These are phyloP conservation scores for Crax fasciolata DNA, from an alignment of 2,797 vertebrate species.

Conservation along the genomic window DNA sequence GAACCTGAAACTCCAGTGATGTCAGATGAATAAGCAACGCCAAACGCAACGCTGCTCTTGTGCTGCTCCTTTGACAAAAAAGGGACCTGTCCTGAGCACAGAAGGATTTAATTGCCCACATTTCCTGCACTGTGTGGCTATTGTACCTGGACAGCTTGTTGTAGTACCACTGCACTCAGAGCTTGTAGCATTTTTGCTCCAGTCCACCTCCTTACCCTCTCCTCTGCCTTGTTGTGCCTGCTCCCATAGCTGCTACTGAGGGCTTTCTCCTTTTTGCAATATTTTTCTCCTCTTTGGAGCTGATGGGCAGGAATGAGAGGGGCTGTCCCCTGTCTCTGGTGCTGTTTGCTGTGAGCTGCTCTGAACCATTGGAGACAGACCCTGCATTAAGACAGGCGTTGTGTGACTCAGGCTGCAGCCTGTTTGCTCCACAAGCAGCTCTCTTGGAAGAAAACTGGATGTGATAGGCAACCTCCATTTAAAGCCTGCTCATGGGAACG, in stretches of 20 bases:
- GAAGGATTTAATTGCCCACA: background rate
- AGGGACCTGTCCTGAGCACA: background rate
- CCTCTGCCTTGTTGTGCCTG: background rate
- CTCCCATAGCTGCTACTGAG: background rate
- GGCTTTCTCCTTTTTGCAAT: background rate
- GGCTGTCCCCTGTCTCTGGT: accelerated
- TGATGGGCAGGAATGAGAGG: background rate
- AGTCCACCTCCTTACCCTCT: background rate
- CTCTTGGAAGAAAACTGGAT: background rate
- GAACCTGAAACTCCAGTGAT: background rate
- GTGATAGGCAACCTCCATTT: slow-evolving; percentile 1
- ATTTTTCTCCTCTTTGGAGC: background rate
- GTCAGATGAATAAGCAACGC: background rate
- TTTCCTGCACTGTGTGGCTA: background rate
- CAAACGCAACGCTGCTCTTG: background rate
- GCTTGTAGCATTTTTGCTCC: background rate
- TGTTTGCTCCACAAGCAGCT: background rate
- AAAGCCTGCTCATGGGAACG: background rate
- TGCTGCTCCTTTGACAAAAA: background rate
- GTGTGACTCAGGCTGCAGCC: background rate
- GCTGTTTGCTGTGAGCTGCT: background rate
- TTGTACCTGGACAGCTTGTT: background rate
- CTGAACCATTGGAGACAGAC: background rate
- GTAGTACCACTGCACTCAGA: background rate
- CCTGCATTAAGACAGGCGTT: background rate